Evolutionary conservation across 23 tunicate genomes (phyloP), one percentile per base, ranked within the genome.

Genomic region (Ciona savignyi): DNA sequence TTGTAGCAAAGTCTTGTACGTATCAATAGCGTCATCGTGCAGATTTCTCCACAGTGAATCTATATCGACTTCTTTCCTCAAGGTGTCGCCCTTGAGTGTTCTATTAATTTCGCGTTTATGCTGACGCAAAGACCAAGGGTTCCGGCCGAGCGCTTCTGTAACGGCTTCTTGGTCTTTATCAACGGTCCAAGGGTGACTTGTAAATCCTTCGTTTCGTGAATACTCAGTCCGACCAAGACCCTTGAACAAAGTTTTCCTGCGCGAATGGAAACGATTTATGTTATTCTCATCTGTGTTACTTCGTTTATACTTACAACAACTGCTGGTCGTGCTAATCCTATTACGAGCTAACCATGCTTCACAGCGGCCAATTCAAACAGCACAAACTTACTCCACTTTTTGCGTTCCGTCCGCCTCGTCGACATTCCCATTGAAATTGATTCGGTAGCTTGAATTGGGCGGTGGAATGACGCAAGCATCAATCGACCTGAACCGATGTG

Each of bases 141-240:
- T 87, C 51, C 65, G 60, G 4, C 94, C 94, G 1, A 80, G 33
- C n/a, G 94, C 83, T 30, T 80, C 86, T 19, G 94, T 87, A 2
- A 82, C 66, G 1, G 94, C 94, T 71, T 87, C 86, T 51, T 75
- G 83, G 63, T 87, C 94, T 71, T 87, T 87, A 72, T 87, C 94
- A 60, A 87, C 77, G 20, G 94, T 87, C 86, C 86, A 87, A 35
- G 86, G 80, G 33, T 87, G 94, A 34, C 86, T 70, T 11, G 86
- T 87, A 32, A 87, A 87, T 2, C 94, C 94, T 35, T 87, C 64
- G 22, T 67, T 80, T 1, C 61, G 20, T 27, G 68, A 65, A 66
- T 87, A 87, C 61, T 87, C 34, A 42, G 80, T 29, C 65, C 94
- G 51, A 60, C 80, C 94, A 11, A 87, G 66, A 1, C 94, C 94